A percentile compares a stretch with the other conserved stretches of the same genome.
Evolutionary conservation across 35 echinoderm and acorn worm genomes (phyloP).

Genomic region (Hemicentrotus pulcherrimus): DNA sequence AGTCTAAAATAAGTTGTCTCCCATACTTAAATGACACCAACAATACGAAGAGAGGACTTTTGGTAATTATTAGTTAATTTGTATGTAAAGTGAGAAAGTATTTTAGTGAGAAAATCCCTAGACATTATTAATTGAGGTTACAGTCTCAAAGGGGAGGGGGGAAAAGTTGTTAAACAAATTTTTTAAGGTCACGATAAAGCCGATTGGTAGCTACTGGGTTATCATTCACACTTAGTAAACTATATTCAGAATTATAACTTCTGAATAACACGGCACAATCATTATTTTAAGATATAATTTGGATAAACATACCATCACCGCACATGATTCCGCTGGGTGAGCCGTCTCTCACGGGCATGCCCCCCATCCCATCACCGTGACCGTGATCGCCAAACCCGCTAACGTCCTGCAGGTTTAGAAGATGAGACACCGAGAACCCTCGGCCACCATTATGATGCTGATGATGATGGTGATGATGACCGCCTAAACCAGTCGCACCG

Average conservation of each 20-base stretch:
- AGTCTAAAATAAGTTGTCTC: too few relatives aligned
- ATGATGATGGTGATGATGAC: constrained; percentile 22
- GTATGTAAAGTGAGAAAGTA: too few relatives aligned
- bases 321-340: constrained; percentile 9
- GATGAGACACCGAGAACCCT: constrained; percentile 16
- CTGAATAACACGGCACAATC: neutral
- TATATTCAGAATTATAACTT: neutral
- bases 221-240: too few relatives aligned
- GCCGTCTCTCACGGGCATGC: constrained; percentile 1
- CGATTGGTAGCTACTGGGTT: too few relatives aligned
- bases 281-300: neutral
- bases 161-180: too few relatives aligned
- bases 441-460: neutral
- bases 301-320: neutral
- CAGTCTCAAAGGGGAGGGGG: too few relatives aligned
- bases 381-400: constrained; percentile 29
- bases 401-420: neutral
- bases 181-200: too few relatives aligned
- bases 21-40: too few relatives aligned
- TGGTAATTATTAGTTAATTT: too few relatives aligned
- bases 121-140: too few relatives aligned
- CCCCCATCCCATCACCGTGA: constrained; percentile 1
- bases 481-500: neutral
- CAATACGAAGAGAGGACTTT: too few relatives aligned
- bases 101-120: too few relatives aligned